Evolutionary conservation across 2,113 vertebrate genomes (phyloP), one percentile per base, ranked within the genome.

Genomic region (Saccopteryx bilineata): DNA sequence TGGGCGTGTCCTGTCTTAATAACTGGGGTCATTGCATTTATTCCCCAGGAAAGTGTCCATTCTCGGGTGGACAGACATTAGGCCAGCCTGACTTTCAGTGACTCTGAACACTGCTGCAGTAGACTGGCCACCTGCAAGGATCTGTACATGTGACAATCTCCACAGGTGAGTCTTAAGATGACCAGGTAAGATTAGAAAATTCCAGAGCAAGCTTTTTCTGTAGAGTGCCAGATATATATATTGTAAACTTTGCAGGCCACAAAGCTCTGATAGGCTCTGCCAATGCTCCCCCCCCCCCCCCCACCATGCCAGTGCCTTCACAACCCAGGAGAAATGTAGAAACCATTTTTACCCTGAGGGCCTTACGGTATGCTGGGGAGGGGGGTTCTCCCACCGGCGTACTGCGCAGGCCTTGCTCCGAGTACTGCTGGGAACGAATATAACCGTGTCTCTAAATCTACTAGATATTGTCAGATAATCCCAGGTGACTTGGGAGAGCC

Each of bases 381-480:
- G 15, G 26, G 46, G 46, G 31, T 6, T 15, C 48, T 61, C 48
- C 54, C 5, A 5, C 28, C 4, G 18, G 17, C 63, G 1, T 0
- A 4, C 13, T 9, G 46, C 12, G 2, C 48, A 1, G 2, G 19
- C 14, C 28, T 48, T 56, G n/a, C 5, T 33, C 79, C 46, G n/a
- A 2, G 15, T 2, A 9, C 28, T 8, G 0, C 58, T 21, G 17
- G 52, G 2, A 5, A 7, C 21, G 26, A 23, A 23, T 9, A 4
- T 52, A 1, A 60, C 39, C 0, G 0, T 7, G 46, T 28, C 39
- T 31, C 9, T 58, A 5, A 74, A 46, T 8, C 48, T n/a, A 15
- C 26, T 3, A 39, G 23, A 58, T 46, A n/a, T 15, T 79, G 80
- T 71, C 84, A 28, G 7, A 11, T n/a, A 9, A 19, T 28, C 69